Evolutionary conservation across 2,113 vertebrate species (phyloP).

Genomic region (Lophura nycthemera): DNA sequence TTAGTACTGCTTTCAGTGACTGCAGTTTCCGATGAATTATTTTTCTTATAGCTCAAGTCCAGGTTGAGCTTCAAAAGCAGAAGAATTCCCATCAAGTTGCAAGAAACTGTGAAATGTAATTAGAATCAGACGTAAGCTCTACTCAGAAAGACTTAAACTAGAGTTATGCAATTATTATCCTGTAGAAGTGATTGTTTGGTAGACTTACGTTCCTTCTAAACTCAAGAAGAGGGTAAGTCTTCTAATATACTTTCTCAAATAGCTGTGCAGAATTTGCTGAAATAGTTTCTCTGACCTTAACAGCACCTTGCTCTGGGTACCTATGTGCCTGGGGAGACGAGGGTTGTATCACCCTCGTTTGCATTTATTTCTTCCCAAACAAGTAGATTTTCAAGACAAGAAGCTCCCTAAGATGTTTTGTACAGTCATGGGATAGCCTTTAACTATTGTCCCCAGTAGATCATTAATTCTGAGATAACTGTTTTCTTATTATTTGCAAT

Average conservation of each 20-base stretch:
- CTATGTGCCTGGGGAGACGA: background rate
- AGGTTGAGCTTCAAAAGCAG: conserved; percentile 7
- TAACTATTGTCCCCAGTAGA: background rate
- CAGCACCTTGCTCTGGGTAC: background rate
- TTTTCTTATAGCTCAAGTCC: conserved; percentile 12
- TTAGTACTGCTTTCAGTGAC: conserved; percentile 12
- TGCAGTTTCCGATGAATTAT: background rate
- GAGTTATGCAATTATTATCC: conserved; percentile 50
- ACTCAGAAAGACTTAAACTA: background rate
- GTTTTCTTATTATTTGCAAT: background rate
- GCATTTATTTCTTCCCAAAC: background rate
- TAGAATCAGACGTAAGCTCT: background rate
- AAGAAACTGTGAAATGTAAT: conserved; percentile 41
- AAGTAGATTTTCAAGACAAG: background rate
- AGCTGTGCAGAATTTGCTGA: background rate
- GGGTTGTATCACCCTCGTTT: background rate
- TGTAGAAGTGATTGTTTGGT: background rate
- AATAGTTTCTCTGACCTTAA: background rate
- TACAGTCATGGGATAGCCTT: background rate
- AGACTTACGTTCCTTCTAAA: conserved; percentile 20
- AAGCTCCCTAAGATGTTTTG: background rate
- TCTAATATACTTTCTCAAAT: background rate
- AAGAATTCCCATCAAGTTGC: background rate
- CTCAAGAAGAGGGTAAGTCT: background rate
- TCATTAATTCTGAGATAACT: background rate